phyloP scores from a whole-genome alignment of 2,113 vertebrate genomes.

The Symphodus melops region DNA sequence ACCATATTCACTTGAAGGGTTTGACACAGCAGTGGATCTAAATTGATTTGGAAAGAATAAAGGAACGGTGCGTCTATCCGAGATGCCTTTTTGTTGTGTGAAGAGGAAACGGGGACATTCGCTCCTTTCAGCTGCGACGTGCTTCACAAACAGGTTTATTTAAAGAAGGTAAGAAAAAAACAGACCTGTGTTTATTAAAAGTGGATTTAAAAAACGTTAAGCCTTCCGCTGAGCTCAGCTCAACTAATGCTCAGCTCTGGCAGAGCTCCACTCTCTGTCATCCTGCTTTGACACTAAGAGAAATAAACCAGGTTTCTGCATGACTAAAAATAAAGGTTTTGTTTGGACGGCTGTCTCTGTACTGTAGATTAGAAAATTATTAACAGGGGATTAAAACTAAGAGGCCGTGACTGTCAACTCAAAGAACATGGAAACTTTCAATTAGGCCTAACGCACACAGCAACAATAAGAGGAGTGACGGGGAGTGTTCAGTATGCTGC shows the following conservation, averaged over 20 bases:
- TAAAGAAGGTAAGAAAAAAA: slow-evolving; percentile 3
- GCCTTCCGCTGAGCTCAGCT: slow-evolving; percentile 1
- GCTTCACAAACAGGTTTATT: slow-evolving; percentile 17
- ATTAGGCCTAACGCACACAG: background rate
- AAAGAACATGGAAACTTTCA: background rate
- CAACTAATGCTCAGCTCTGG: slow-evolving; percentile 5
- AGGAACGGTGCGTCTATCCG: slow-evolving; percentile 6
- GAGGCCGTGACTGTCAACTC: background rate
- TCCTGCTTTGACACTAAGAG: background rate
- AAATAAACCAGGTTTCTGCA: slow-evolving; percentile 16
- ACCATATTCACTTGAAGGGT: slow-evolving; percentile 9
- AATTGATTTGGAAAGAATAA: slow-evolving; percentile 34
- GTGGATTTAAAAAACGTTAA: slow-evolving; percentile 18
- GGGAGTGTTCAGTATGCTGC: background rate
- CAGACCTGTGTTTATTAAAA: slow-evolving; percentile 2
- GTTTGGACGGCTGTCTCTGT: background rate
- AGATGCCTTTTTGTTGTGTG: slow-evolving; percentile 33
- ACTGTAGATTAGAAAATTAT: background rate
- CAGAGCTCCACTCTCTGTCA: background rate
- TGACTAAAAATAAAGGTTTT: background rate
- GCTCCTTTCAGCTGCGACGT: background rate
- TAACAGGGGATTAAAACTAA: slow-evolving; percentile 3
- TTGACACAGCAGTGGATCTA: slow-evolving; percentile 12
- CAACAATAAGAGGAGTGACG: background rate
- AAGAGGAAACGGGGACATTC: slow-evolving; percentile 9